Base-by-base conservation (phyloP, 2,797 vertebrate genomes). In the Morus bassanus region DNA sequence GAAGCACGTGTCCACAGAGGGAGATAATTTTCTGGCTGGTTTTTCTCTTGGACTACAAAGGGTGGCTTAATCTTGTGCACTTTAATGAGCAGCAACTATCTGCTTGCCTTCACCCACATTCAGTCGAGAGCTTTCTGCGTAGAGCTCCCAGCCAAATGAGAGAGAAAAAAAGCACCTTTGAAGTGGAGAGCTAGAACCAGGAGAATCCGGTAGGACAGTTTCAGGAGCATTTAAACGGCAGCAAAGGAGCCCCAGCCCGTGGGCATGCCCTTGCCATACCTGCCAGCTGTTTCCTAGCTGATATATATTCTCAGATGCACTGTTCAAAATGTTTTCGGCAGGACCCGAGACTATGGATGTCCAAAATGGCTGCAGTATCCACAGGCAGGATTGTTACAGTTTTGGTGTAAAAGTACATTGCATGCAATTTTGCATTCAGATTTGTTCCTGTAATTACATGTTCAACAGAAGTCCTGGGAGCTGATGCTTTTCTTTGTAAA, bases 141-240 rank as follows among this genome's bases (percentile, higher is more conserved):
- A 0, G 6, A 78, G 69, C 80, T 88, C 33, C 37, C 91, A 78
- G 92, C 85, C 87, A 89, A 92, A 78, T 25, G 79, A 86, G 80
- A 73, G 51, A 68, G 64, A 24, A 8, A 9, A 48, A 87, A 93
- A 69, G 57, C 37, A 37, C 82, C 89, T 95, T 85, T 95, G 89
- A 95, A 95, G 57, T 88, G 87, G 92, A 75, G 73, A 91, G 43
- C 35, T 25, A 65, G 87, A 91, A 75, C 57, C 93, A 76, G 93
- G 82, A 72, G 88, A 27, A 95, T 54, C 82, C 46, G 23, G 93
- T 81, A 45, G 84, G 84, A 54, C 96, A 84, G 89, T 96, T 91
- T 91, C 89, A 94, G 94, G 50, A 86, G 65, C 41, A 28, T 84
- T 94, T 61, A 30, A 84, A 50, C 7, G 91, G 87, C 69, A 46